Evolutionary conservation across 2,113 vertebrate genomes (phyloP).

Genomic region (Mesitornis unicolor): DNA sequence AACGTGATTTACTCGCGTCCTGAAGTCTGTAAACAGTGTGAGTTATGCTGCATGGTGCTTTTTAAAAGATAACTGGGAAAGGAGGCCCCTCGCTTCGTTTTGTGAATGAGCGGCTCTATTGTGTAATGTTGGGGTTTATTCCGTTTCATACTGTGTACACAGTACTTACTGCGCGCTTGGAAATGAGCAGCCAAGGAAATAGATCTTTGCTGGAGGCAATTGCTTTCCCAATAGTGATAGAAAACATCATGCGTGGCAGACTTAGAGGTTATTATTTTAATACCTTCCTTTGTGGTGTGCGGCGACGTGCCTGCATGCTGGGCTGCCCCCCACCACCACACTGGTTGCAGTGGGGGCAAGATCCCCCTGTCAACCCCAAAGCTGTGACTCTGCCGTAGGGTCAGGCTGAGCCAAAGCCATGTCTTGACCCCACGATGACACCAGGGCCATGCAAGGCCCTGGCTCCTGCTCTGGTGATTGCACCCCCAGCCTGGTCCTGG

Average conservation of each 20-base stretch:
- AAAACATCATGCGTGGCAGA: constrained; percentile 1
- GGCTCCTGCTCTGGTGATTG: neutral
- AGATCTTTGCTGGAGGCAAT: constrained; percentile 64
- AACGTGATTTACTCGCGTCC: neutral
- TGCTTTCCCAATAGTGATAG: constrained; percentile 51
- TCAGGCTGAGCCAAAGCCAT: neutral
- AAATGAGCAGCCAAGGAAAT: constrained; percentile 40
- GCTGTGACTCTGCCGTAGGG: accelerated
- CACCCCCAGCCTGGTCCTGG: no score
- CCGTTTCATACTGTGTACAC: neutral
- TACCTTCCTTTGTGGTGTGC: neutral
- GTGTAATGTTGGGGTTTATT: constrained; percentile 33
- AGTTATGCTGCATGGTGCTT: neutral
- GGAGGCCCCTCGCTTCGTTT: neutral
- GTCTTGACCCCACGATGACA: accelerated
- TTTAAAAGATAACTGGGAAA: constrained; percentile 16
- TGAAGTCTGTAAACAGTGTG: constrained; percentile 12
- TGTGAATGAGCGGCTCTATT: constrained; percentile 53
- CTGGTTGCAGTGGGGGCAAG: neutral
- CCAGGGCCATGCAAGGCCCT: accelerated
- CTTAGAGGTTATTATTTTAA: constrained; percentile 12
- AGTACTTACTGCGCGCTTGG: neutral
- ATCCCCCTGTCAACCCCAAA: accelerated
- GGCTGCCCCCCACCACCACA: neutral
- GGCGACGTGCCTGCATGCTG: accelerated